Conservation (phyloP, 2,797 vertebrate species). For the Eutrigla gurnardus region DNA sequence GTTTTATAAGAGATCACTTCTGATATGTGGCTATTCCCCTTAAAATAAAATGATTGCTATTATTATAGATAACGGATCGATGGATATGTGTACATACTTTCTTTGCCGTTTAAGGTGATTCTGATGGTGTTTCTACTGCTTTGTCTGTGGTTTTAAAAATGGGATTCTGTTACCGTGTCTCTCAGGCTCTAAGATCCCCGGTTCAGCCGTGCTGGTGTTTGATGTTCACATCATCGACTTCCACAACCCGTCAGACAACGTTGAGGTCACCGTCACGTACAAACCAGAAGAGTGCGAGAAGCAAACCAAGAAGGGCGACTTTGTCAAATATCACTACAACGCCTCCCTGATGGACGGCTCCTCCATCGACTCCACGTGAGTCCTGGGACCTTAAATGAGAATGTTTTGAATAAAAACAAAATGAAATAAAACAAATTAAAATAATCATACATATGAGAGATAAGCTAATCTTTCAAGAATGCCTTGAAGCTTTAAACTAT, state of each 20-base stretch:
- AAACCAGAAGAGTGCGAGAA: conserved; percentile 88
- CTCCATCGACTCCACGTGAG: conserved; percentile 93
- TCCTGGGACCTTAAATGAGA: too few species aligned
- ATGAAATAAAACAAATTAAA: background rate
- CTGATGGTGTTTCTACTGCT: background rate
- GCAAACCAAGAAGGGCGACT: conserved; percentile 94
- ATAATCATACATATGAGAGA: background rate
- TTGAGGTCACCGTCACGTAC: conserved; percentile 83
- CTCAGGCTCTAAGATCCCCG: conserved; percentile 91
- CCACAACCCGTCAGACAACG: conserved; percentile 93
- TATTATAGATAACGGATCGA: too few species aligned
- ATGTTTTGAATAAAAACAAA: too few species aligned
- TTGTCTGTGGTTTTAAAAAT: background rate
- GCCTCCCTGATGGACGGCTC: conserved; percentile 94
- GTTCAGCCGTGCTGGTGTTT: conserved; percentile 96
- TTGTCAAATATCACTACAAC: conserved; percentile 97
- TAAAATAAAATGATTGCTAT: too few species aligned
- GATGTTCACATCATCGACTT: conserved; percentile 95
- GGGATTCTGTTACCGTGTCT: background rate
- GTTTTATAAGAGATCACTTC: too few species aligned
- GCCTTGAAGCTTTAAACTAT: background rate
- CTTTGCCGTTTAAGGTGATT: background rate
- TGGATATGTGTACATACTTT: too few species aligned
- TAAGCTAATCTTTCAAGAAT: conserved; percentile 1
- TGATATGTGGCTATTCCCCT: too few species aligned